Base-by-base conservation (phyloP, 2,113 vertebrate genomes). In the Onychorhynchus coronatus region DNA sequence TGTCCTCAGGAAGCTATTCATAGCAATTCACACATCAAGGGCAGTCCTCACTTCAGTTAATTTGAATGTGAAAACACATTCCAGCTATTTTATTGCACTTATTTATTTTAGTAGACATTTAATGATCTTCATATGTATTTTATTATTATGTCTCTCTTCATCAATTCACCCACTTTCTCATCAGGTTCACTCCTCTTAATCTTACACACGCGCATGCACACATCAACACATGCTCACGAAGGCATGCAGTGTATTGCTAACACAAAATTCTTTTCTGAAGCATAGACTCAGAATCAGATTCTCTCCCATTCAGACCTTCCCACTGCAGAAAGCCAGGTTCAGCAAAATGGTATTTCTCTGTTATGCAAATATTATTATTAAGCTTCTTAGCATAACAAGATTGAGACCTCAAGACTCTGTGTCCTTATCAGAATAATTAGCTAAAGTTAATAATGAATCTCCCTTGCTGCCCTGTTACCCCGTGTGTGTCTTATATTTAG, bases 1-100 rank as follows among this genome's bases (percentile, higher is more conserved):
- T 59, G 46, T 93, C 88, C 67, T 87, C 67, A 65, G 73, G 65
- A 96, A 96, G 55, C 84, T 83, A 55, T 93, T 95, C 52, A 59
- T 63, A 72, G 74, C 66, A 78, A 72, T 71, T 81, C 66, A 89
- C 73, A 79, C 66, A 52, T 82, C 75, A 44, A 89, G 59, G 83
- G 25, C 84, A 89, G 87, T 55, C 47, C 62, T 94, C 27, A 52
- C 73, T 55, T 91, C 65, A 63, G 39, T 62, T 81, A 74, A 87
- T 91, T 74, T 91, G 35, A 87, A 61, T 55, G n/a, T 59, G 81
- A 85, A 94, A 93, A 84, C 78, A 65, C 19, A 62, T 82, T 56
- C 42, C 28, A 89, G 68, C 44, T 74, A 81, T 58, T 85, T 93
- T 75, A 82, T 62, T 7, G 6, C 17, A 55, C 55, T 74, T 53